Conservation (phyloP, 2,113 vertebrate species). For the Platichthys stellatus region DNA sequence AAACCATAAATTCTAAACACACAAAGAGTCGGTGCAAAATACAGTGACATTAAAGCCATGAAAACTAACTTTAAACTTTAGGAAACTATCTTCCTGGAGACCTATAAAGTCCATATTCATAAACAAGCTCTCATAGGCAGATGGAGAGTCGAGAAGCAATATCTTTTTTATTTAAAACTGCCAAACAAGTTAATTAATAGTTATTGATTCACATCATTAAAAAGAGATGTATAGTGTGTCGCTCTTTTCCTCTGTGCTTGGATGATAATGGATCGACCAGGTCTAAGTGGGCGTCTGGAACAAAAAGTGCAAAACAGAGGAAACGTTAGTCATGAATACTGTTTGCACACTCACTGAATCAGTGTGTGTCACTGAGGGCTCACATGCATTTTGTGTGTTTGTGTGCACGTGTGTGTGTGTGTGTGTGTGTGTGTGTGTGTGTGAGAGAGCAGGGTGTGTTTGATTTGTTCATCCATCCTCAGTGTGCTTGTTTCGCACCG, state of each 20-base stretch:
- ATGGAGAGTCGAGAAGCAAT: neutral
- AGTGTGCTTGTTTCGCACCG: conserved; percentile 15
- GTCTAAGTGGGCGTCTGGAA: conserved; percentile 46
- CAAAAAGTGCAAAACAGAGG: conserved; percentile 54
- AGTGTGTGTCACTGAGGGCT: conserved; percentile 14
- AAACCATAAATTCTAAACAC: neutral
- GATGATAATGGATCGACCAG: neutral
- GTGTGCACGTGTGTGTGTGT: neutral
- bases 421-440: conserved; percentile 9
- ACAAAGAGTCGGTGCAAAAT: too few species aligned
- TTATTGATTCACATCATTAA: neutral
- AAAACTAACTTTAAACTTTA: neutral
- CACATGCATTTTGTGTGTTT: neutral
- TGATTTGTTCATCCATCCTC: conserved; percentile 32
- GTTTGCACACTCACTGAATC: conserved; percentile 49
- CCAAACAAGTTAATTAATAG: neutral
- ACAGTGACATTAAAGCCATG: neutral
- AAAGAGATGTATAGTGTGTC: neutral
- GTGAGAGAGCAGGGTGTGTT: conserved; percentile 48
- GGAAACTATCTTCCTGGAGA: neutral
- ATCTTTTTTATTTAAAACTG: neutral
- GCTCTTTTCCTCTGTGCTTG: neutral
- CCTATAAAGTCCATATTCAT: neutral
- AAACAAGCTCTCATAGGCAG: neutral
- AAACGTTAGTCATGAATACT: conserved; percentile 53